Evolutionary conservation across 2,797 vertebrate genomes (phyloP), one percentile per base, ranked within the genome.

Genomic region (Anguilla anguilla): DNA sequence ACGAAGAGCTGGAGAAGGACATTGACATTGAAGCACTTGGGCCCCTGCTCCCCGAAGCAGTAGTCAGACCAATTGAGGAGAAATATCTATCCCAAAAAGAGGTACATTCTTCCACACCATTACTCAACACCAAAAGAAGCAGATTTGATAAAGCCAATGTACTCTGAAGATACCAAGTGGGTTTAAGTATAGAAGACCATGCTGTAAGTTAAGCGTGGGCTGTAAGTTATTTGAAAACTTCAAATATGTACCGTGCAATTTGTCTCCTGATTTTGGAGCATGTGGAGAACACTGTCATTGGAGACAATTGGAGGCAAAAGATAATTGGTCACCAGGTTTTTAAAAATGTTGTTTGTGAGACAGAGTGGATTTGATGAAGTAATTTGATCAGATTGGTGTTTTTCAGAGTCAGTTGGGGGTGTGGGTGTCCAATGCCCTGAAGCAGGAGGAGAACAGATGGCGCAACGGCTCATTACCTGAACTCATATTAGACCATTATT

Each of bases 31-130:
- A 94, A 28, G 82, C 69, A 1, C 90, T 99, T 69, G 96, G 94
- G 61, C 94, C 95, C 84, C 97, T 99, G 92, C 94, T 99, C 86
- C 92, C 97, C 3, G 35, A 91, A 1, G 81, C 89, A 4, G 84
- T 95, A 49, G 91, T 96, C 90, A 89, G 89, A 35, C 39, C 91
- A 28, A 92, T 98, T 90, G 97, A 98, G 93, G 91, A 93, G 0
- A 94, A 95, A 61, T 98, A 95, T 93, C 88, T 98, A 43, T 90
- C 28, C 35, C 93, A 88, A 1, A 94, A 95, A 91, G 90, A 94
- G 96, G 98, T 99, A 90, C 90, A 53, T n/a, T 1, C 43, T 35
- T 31, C 53, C 74, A 57, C 7, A 25, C 39, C 17, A 3, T 25
- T 43, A 9, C 43, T 25, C 39, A 25, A 10, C 43, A 81, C 43